Conservation (phyloP, 2,797 vertebrate genomes). For the Eupleurogrammus muticus region DNA sequence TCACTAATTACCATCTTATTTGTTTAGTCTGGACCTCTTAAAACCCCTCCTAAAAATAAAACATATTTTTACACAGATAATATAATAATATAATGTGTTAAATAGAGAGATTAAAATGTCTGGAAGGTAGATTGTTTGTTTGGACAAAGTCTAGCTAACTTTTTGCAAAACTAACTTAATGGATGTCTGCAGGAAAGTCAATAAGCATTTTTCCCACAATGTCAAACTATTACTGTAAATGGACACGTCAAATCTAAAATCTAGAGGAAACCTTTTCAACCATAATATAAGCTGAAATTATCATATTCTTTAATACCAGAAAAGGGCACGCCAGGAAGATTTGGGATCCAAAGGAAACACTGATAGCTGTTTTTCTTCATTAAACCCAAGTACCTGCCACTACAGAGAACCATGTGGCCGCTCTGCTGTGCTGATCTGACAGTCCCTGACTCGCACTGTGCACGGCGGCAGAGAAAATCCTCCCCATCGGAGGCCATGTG, state of each 20-base stretch:
- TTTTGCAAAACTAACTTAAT: background rate
- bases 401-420: background rate
- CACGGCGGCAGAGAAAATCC: conserved; percentile 28
- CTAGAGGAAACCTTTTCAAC: background rate
- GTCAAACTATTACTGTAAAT: conserved; percentile 3
- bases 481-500: conserved; percentile 46
- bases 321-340: background rate
- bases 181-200: background rate
- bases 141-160: background rate
- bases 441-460: background rate
- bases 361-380: background rate
- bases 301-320: too few relatives aligned
- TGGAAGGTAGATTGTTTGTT: background rate
- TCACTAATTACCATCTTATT: background rate
- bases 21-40: too few relatives aligned
- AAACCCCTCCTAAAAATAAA: background rate
- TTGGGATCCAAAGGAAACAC: background rate
- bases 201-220: background rate
- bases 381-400: background rate
- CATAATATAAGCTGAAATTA: background rate
- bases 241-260: background rate
- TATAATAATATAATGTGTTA: background rate
- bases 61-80: background rate
- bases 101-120: background rate
- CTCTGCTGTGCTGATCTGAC: conserved; percentile 16